phyloP scores from a whole-genome alignment of 2,888 invertebrate genomes.

The Andrena praecox region DNA sequence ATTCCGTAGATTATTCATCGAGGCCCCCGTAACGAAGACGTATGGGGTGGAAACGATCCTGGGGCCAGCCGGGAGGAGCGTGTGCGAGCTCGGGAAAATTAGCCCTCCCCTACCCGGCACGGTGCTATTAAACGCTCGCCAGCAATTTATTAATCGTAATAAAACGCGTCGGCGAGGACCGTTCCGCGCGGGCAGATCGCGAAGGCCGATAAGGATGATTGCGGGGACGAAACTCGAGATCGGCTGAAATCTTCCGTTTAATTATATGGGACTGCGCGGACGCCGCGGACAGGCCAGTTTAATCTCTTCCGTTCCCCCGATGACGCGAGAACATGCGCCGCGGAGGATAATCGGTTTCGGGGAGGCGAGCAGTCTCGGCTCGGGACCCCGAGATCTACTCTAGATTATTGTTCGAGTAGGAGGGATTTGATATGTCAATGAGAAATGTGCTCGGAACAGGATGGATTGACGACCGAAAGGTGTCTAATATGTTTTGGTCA shows the following conservation, averaged over 20 bases:
- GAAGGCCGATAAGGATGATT: slow-evolving; percentile 12
- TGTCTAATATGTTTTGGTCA: no score
- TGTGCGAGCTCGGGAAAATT: not conserved
- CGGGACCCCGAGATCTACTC: not conserved
- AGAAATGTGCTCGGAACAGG: no score
- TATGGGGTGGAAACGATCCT: slow-evolving; percentile 39
- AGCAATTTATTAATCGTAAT: slow-evolving; percentile 36
- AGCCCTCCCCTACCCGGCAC: not conserved
- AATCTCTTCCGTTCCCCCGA: not conserved
- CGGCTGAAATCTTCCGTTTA: slow-evolving; percentile 23
- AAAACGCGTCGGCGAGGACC: slow-evolving; percentile 12
- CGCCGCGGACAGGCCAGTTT: slow-evolving; percentile 3
- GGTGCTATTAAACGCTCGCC: slow-evolving; percentile 14
- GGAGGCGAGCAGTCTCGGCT: not conserved
- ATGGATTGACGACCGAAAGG: no score
- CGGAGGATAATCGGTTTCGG: not conserved
- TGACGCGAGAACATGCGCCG: not conserved
- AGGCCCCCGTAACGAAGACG: slow-evolving; percentile 48
- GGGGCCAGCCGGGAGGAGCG: not conserved
- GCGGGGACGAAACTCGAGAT: slow-evolving; percentile 7
- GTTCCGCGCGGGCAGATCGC: slow-evolving; percentile 6
- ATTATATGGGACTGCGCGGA: slow-evolving; percentile 20
- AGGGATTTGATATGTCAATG: no score
- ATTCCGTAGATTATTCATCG: slow-evolving; percentile 48
- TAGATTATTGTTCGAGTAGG: no score